Conservation (phyloP, 2,113 vertebrate genomes). For the Porphyrio hochstetteri region DNA sequence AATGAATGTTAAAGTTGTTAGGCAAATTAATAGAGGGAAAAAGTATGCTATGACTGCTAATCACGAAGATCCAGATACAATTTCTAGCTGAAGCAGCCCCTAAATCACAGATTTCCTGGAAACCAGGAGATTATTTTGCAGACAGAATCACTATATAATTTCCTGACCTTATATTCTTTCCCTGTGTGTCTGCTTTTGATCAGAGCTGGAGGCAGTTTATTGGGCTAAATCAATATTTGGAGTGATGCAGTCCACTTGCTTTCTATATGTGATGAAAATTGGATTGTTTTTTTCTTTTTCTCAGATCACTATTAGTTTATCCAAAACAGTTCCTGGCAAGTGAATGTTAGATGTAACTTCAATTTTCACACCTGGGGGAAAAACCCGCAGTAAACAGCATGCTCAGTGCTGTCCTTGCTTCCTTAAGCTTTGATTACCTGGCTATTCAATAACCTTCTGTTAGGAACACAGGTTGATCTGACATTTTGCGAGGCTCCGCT, state of each 20-base stretch:
- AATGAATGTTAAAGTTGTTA: not conserved
- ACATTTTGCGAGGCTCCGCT: not conserved
- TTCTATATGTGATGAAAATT: not conserved
- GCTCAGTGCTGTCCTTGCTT: not conserved
- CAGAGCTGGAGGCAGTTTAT: not conserved
- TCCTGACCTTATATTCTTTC: not conserved
- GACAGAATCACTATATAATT: not conserved
- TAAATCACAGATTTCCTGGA: conserved; percentile 15
- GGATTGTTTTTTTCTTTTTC: not conserved
- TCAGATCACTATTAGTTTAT: not conserved
- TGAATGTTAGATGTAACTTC: not conserved
- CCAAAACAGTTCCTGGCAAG: not conserved
- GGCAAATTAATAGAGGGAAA: not conserved
- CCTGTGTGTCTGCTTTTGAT: conserved; percentile 9
- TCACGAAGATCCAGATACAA: not conserved
- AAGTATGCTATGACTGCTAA: not conserved
- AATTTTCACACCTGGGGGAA: not conserved
- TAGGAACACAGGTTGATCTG: not conserved
- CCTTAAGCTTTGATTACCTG: not conserved
- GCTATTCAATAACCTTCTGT: not conserved
- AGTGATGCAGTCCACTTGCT: not conserved
- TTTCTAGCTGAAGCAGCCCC: not conserved
- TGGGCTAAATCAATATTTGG: not conserved
- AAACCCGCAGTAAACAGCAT: not conserved
- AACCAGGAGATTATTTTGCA: not conserved